Evolutionary conservation across 1,140 invertebrate species (phyloP), one percentile per base, ranked within the genome.

Genomic region (Drosophila sp.): DNA sequence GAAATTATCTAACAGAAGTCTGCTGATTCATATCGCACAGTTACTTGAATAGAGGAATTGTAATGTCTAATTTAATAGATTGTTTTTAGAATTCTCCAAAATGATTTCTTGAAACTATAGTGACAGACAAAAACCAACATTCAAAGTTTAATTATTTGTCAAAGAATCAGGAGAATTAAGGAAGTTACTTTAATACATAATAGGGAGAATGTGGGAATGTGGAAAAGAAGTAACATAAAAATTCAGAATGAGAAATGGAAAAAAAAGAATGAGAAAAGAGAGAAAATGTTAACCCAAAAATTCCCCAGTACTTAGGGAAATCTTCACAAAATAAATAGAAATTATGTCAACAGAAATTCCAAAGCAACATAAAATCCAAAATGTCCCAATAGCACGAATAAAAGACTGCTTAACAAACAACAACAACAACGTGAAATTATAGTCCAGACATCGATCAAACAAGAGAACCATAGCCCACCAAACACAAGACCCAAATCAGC

Each of bases 261-360:
- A 41, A 25, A 25, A 4, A 35, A 17, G 6, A 10, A 8, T 6
- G 17, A 23, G 58, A 32, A 8, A 60, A 35, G 4, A 60, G 17
- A 32, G 17, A 32, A 58, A 4, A 32, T n/a, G 33, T 35, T 35
- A 35, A 17, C 17, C 17, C 10, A 55, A n/a, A 67, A 78, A 65
- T 67, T 70, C 65, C 58, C 65, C 70, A 62, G 41, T 47, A 35
- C 10, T 60, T 17, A n/a, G 55, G 25, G 70, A 87, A 76, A 87
- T 58, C 79, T 79, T 70, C 79, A 64, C 50, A 61, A 77, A 89
- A 89, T 89, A 89, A 83, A 87, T 87, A 87, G 76, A 70, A 87
- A 84, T 87, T 87, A 87, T 89, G 77, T 89, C 84, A 87, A 80
- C 78, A 78, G 78, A 66, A 87, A 87, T 89, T 73, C 63, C 84